Percentiles rank a stretch among this genome's conserved stretches.
phyloP scores from a whole-genome alignment of 2,113 vertebrate genomes.

The Neodontobutis hainanensis region DNA sequence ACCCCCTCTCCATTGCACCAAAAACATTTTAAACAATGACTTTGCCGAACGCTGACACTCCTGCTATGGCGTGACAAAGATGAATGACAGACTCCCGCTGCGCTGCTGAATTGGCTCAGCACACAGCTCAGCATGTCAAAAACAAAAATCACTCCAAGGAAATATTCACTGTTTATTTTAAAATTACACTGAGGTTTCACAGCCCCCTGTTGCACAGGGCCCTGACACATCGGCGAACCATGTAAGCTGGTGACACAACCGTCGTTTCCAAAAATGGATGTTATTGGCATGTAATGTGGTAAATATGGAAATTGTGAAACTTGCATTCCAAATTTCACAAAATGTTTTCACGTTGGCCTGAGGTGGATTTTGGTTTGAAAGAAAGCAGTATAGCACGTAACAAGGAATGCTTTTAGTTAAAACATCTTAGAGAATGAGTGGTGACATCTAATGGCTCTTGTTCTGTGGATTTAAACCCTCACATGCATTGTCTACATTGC shows the following conservation, averaged over 20 bases:
- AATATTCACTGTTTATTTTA: slow-evolving; percentile 70
- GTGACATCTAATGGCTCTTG: too few relatives aligned
- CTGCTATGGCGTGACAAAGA: slow-evolving; percentile 53
- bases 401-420: too few relatives aligned
- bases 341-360: too few relatives aligned
- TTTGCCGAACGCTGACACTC: slow-evolving; percentile 42
- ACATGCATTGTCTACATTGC: too few relatives aligned
- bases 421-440: too few relatives aligned
- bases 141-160: slow-evolving; percentile 61
- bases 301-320: not conserved
- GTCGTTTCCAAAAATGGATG: slow-evolving; percentile 2
- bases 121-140: slow-evolving; percentile 67
- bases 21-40: slow-evolving; percentile 44
- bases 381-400: too few relatives aligned
- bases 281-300: not conserved
- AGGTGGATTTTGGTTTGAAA: too few relatives aligned
- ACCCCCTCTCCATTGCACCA: slow-evolving; percentile 10
- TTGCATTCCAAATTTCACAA: not conserved
- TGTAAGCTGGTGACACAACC: not conserved
- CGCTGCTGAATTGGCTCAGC: slow-evolving; percentile 61
- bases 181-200: slow-evolving; percentile 44
- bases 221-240: not conserved
- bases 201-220: slow-evolving; percentile 14
- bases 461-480: too few relatives aligned
- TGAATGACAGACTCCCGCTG: slow-evolving; percentile 71